phyloP scores from a whole-genome alignment of 2,888 invertebrate genomes.

The Chirona hameri region DNA sequence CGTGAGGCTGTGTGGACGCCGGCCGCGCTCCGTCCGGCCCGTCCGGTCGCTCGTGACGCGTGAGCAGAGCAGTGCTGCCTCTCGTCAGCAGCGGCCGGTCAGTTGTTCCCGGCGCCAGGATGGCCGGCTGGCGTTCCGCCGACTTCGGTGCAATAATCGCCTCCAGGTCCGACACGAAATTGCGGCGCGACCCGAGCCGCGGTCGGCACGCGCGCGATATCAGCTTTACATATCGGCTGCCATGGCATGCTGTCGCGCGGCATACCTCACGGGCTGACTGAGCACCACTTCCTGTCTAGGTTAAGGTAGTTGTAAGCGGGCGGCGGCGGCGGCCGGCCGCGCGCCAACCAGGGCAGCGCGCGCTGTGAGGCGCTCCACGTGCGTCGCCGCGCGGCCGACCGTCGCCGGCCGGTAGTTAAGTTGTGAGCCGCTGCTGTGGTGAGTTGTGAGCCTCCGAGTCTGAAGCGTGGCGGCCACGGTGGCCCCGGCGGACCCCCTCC shows the following conservation, averaged over 20 bases:
- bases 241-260: background rate
- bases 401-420: background rate
- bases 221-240: constrained; percentile 22
- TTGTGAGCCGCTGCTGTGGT: background rate
- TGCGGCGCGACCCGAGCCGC: background rate
- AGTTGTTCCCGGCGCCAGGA: too few relatives aligned
- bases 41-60: too few relatives aligned
- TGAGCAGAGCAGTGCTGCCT: too few relatives aligned
- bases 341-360: background rate
- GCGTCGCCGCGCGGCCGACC: background rate
- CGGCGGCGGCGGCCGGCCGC: background rate
- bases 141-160: background rate
- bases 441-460: background rate
- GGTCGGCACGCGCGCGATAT: background rate
- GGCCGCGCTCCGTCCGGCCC: background rate
- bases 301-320: background rate
- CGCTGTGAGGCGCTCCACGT: background rate
- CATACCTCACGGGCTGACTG: too few relatives aligned
- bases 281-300: constrained; percentile 8
- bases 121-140: too few relatives aligned
- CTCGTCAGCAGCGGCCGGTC: too few relatives aligned
- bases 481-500: background rate
- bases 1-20: background rate
- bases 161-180: background rate
- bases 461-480: background rate